Conservation (phyloP, 1,140 invertebrate species). For the Arion vulgaris region DNA sequence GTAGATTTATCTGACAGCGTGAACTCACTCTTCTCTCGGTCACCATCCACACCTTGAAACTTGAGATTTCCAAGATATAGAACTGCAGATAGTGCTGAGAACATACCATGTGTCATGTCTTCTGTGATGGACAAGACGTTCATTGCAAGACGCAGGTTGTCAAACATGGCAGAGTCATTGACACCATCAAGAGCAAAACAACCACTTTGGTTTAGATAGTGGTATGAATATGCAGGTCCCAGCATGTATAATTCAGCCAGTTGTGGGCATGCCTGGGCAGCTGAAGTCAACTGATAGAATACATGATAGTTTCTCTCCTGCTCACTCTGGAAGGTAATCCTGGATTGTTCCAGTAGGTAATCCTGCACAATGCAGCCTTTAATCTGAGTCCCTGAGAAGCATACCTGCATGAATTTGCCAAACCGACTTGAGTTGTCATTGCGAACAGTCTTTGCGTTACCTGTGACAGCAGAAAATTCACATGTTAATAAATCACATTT, state of each 20-base stretch:
- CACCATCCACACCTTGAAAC: slow-evolving; percentile 90
- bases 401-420: slow-evolving; percentile 83
- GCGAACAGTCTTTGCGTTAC: slow-evolving; percentile 98
- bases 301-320: slow-evolving; percentile 97
- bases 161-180: slow-evolving; percentile 85
- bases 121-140: slow-evolving; percentile 80
- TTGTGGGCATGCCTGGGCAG: slow-evolving; percentile 82
- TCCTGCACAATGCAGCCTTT: slow-evolving; percentile 95
- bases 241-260: slow-evolving; percentile 84
- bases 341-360: slow-evolving; percentile 94
- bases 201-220: slow-evolving; percentile 86
- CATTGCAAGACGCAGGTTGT: slow-evolving; percentile 89
- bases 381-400: slow-evolving; percentile 78
- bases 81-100: slow-evolving; percentile 90
- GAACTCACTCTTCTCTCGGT: slow-evolving; percentile 83
- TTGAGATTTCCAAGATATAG: slow-evolving; percentile 93
- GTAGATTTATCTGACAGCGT: slow-evolving; percentile 83
- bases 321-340: slow-evolving; percentile 88
- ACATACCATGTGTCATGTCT: slow-evolving; percentile 92
- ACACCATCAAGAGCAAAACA: slow-evolving; percentile 82
- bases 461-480: too few species aligned
- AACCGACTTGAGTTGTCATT: slow-evolving; percentile 99
- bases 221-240: slow-evolving; percentile 82
- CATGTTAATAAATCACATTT: too few species aligned
- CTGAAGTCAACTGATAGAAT: slow-evolving; percentile 94